These are phyloP conservation scores for Sylvia borin DNA, from an alignment of 2,797 vertebrate species.

Conservation along the genomic window DNA sequence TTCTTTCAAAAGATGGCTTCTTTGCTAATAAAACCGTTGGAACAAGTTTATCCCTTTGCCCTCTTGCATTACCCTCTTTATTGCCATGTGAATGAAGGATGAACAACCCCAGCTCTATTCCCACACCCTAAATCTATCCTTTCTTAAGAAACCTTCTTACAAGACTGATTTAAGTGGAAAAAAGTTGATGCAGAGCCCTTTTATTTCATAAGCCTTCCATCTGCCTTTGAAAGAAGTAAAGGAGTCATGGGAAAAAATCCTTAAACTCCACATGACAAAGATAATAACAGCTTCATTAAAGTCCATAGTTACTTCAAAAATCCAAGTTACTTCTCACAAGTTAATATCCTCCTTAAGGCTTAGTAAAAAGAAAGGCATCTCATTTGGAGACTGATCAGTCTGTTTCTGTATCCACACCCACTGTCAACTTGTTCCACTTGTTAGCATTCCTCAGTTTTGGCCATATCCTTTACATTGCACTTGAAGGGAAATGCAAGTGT, in stretches of 20 bases:
- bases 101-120: background rate
- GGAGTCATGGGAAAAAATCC: background rate
- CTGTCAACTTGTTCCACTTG: background rate
- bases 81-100: background rate
- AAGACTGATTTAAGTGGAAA: background rate
- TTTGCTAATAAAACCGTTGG: constrained; percentile 75
- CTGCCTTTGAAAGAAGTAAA: background rate
- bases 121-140: background rate
- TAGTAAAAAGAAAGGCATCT: background rate
- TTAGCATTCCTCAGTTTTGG: background rate
- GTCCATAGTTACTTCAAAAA: background rate
- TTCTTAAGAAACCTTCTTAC: background rate
- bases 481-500: background rate
- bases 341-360: background rate
- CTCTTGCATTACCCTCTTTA: background rate
- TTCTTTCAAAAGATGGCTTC: constrained; percentile 74
- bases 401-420: background rate
- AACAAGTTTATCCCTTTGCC: constrained; percentile 16
- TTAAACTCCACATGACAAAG: background rate
- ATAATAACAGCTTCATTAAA: background rate
- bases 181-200: background rate
- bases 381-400: background rate
- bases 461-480: background rate
- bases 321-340: background rate
- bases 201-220: constrained; percentile 19